phyloP scores from a whole-genome alignment of 2,888 invertebrate species.

The Scaeva pyrastri region DNA sequence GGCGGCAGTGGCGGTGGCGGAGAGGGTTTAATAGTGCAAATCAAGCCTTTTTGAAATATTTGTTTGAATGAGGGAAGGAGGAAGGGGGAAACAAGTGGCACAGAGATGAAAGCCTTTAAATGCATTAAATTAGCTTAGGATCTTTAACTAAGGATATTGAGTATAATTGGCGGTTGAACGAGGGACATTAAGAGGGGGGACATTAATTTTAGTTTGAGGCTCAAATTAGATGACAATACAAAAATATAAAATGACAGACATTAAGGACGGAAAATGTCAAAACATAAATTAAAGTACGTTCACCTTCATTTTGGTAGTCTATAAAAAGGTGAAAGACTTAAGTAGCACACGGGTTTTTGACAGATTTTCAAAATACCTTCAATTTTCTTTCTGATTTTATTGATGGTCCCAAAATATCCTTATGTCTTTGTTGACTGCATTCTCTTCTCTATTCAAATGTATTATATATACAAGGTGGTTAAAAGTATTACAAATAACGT shows the following conservation, averaged over 20 bases:
- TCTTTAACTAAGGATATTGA: background rate
- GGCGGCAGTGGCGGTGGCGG: background rate
- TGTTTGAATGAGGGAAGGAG: background rate
- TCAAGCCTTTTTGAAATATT: background rate
- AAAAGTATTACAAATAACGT: too few species aligned
- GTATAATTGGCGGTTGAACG: constrained; percentile 3
- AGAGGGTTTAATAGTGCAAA: constrained; percentile 21
- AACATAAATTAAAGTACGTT: too few species aligned
- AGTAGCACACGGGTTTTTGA: background rate
- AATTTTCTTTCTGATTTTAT: background rate
- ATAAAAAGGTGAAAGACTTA: background rate
- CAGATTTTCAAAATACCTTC: background rate
- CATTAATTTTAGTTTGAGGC: background rate
- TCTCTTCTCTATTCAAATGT: constrained; percentile 51
- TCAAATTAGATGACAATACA: background rate
- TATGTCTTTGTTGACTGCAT: constrained; percentile 38
- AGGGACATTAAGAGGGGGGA: background rate
- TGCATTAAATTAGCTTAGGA: constrained; percentile 6
- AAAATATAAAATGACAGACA: background rate
- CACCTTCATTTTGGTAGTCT: background rate
- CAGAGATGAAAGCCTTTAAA: background rate
- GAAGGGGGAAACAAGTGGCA: background rate
- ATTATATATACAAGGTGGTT: too few species aligned
- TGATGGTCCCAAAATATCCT: background rate
- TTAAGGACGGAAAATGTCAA: background rate